Evolutionary conservation across 2,797 vertebrate genomes (phyloP).

Genomic region (Coranthus polyacanthus): DNA sequence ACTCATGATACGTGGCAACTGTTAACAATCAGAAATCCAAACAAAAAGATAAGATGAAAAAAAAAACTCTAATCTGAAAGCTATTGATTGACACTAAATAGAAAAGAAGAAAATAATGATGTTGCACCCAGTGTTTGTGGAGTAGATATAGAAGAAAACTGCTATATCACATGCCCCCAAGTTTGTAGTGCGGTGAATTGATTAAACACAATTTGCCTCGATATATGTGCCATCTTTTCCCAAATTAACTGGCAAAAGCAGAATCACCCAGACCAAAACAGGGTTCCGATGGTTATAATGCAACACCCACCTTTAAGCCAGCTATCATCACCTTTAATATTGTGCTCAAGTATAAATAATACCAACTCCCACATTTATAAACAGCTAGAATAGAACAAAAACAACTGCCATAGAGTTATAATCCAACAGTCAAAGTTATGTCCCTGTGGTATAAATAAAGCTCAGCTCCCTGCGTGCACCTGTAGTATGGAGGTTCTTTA

Average conservation of each 20-base stretch:
- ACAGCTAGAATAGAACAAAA: no score
- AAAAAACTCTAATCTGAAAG: neutral
- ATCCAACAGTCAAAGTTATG: neutral
- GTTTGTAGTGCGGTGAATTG: neutral
- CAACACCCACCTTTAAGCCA: no score
- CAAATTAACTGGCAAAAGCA: neutral
- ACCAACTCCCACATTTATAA: no score
- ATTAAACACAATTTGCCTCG: neutral
- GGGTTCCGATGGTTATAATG: neutral
- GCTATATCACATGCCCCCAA: neutral
- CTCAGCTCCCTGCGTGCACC: constrained; percentile 28
- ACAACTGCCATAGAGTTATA: neutral
- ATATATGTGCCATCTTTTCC: neutral
- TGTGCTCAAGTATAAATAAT: no score
- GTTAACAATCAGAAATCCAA: neutral
- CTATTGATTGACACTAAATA: neutral
- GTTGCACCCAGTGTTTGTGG: neutral
- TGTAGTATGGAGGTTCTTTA: constrained; percentile 17
- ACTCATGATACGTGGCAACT: neutral
- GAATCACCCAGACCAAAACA: neutral
- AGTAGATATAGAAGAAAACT: neutral
- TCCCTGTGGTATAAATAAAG: neutral
- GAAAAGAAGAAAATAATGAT: neutral
- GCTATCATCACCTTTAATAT: no score
- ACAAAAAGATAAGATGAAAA: neutral